Conservation (phyloP, 2,888 invertebrate species). For the Cataglyphis albicans region DNA sequence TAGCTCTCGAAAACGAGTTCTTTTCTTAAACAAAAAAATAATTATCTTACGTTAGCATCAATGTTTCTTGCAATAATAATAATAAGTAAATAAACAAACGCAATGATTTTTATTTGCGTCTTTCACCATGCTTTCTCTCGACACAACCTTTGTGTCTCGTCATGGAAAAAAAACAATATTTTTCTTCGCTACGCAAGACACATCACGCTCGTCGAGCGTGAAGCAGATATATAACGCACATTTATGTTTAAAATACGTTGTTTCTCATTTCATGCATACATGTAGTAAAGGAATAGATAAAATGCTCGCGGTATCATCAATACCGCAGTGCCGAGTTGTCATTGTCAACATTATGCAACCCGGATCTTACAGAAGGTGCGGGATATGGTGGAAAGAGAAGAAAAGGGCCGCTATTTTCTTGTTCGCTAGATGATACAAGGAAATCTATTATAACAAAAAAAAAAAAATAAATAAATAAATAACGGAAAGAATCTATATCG, state of each 20-base stretch:
- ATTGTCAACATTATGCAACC: not conserved
- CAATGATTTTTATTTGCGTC: slow-evolving; percentile 7
- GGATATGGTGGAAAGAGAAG: not conserved
- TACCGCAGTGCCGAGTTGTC: not conserved
- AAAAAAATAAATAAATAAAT: not conserved
- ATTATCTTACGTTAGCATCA: not conserved
- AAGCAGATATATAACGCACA: not conserved
- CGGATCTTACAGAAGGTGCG: not conserved
- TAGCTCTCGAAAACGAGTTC: no score
- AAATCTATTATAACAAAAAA: not conserved
- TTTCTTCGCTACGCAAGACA: slow-evolving; percentile 4
- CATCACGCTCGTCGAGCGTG: slow-evolving; percentile 41
- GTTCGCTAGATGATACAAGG: not conserved
- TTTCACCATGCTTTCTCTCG: not conserved
- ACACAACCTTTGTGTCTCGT: slow-evolving; percentile 13
- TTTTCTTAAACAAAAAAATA: not conserved
- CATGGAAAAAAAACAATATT: slow-evolving; percentile 39
- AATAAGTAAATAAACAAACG: not conserved
- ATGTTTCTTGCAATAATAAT: not conserved
- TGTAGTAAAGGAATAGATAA: slow-evolving; percentile 21
- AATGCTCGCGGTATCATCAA: not conserved
- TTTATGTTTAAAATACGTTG: slow-evolving; percentile 25
- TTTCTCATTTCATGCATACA: not conserved
- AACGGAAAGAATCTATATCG: not conserved
- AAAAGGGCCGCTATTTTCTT: not conserved